phyloP scores from a whole-genome alignment of 2,113 vertebrate species.

The Ammodytes dubius region DNA sequence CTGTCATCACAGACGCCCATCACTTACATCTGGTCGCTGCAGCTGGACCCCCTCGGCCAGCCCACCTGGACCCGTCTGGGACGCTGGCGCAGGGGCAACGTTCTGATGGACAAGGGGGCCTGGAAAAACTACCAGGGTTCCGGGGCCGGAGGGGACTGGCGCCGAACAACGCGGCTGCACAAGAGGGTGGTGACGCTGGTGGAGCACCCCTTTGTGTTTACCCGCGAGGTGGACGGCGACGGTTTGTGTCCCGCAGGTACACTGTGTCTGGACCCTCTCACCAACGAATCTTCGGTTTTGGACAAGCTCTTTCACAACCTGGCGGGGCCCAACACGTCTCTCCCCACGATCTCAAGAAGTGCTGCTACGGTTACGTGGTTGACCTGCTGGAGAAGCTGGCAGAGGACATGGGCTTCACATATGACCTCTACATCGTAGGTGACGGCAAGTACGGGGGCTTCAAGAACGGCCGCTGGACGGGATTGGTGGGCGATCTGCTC shows the following conservation, averaged over 20 bases:
- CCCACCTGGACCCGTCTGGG: constrained; percentile 90
- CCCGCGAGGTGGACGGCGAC: constrained; percentile 93
- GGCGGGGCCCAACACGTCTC: constrained; percentile 63
- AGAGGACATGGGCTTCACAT: constrained; percentile 92
- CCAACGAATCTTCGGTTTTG: constrained; percentile 70
- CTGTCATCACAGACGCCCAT: constrained; percentile 84
- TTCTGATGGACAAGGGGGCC: constrained; percentile 90
- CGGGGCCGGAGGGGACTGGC: constrained; percentile 71
- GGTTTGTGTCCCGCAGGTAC: constrained; percentile 94
- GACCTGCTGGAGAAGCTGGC: constrained; percentile 94
- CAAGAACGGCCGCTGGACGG: constrained; percentile 91
- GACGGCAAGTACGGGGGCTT: constrained; percentile 94
- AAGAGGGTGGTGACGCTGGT: constrained; percentile 93
- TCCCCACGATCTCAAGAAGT: constrained; percentile 84
- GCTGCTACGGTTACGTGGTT: constrained; percentile 96
- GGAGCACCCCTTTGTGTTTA: constrained; percentile 95
- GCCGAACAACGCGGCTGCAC: constrained; percentile 64
- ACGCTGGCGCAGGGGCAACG: constrained; percentile 72
- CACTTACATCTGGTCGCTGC: constrained; percentile 88
- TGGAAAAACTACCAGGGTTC: constrained; percentile 77
- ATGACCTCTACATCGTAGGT: constrained; percentile 95
- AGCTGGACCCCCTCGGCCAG: constrained; percentile 93
- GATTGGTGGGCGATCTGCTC: constrained; percentile 93
- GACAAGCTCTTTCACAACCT: constrained; percentile 81
- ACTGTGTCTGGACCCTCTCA: constrained; percentile 91